Evolutionary conservation across 1,140 invertebrate species (phyloP).

Genomic region (Panagrolaimus sp.): DNA sequence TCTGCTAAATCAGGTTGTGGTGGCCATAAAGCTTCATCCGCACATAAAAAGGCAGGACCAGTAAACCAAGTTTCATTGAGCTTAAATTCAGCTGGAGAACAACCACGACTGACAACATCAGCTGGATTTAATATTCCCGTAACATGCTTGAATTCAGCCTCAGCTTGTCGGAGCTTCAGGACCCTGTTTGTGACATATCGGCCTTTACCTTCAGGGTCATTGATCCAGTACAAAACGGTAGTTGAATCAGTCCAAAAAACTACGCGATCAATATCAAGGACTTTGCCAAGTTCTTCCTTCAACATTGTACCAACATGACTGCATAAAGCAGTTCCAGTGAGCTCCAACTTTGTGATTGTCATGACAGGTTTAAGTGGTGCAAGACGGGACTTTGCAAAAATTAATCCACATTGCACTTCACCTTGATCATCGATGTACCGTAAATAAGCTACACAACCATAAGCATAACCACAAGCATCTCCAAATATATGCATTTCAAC

Average conservation of each 20-base stretch:
- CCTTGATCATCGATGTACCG: too few species aligned
- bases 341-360: not conserved
- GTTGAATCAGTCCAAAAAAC: not conserved
- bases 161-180: not conserved
- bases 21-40: too few species aligned
- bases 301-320: not conserved
- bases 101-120: not conserved
- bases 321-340: not conserved
- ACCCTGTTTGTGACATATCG: not conserved
- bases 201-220: not conserved
- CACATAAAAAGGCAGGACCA: not conserved
- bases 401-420: not conserved
- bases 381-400: not conserved
- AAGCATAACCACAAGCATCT: too few species aligned
- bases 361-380: not conserved
- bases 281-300: not conserved
- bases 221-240: not conserved
- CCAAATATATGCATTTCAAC: too few species aligned
- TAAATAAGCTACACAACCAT: too few species aligned
- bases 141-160: not conserved
- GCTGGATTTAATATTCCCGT: not conserved
- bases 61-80: not conserved
- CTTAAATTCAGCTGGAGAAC: not conserved
- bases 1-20: too few species aligned
- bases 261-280: not conserved